A percentile compares a stretch with the other conserved stretches of the same genome.
Evolutionary conservation across 2,113 vertebrate species (phyloP).

Genomic region (Eulemur rufifrons): DNA sequence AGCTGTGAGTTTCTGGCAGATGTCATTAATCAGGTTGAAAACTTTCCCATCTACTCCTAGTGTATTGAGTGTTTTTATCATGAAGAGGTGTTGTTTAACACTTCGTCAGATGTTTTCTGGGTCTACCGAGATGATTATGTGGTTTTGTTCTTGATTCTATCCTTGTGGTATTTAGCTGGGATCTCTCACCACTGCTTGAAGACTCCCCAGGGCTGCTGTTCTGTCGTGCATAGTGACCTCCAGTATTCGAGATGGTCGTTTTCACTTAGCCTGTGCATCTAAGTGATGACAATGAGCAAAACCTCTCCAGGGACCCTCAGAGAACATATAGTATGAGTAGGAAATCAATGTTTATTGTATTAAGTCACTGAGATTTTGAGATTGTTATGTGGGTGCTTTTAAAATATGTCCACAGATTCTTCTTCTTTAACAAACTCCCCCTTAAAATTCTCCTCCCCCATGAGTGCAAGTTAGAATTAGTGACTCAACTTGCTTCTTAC

Average conservation of each 20-base stretch:
- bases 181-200: accelerated
- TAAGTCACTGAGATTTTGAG: neutral
- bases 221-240: neutral
- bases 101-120: neutral
- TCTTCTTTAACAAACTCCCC: neutral
- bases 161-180: neutral
- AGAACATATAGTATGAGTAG: neutral
- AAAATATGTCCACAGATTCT: neutral
- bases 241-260: neutral
- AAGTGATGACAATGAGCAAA: neutral
- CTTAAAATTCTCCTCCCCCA: neutral
- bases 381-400: neutral
- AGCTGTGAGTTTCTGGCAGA: too few species aligned
- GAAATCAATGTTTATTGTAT: neutral
- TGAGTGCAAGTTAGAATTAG: neutral
- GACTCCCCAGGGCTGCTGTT: neutral
- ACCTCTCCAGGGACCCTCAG: neutral
- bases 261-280: too few species aligned
- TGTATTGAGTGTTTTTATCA: neutral
- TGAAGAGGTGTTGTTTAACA: neutral
- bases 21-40: too few species aligned
- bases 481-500: neutral
- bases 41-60: neutral
- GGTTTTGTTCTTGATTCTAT: neutral
- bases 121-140: neutral